Base-by-base conservation (phyloP, 2,888 invertebrate genomes). In the Drosophila limbata region DNA sequence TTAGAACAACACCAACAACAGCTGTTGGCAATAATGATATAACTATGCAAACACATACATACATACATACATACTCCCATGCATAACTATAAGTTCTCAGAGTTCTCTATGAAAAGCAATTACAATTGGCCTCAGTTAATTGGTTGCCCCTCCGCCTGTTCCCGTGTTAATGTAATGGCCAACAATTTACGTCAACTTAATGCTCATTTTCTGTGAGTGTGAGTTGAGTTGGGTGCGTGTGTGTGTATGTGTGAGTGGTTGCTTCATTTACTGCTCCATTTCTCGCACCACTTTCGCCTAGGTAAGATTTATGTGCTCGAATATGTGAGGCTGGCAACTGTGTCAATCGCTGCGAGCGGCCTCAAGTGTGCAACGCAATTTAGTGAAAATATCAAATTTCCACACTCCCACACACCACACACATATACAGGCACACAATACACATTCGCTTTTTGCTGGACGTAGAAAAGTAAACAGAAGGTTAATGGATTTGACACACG, bases 401-500 rank as follows among this genome's bases (percentile, higher is more conserved):
- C 68, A 55, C 62, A 62, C 63, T 57, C 44, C 60, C 60, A 59
- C 68, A 64, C 45, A 45, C 25, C 69, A 74, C 56, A 17, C 9
- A 31, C 31, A 44, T n/a, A 48, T 52, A 60, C 47, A 71, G 63
- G 65, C 63, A 75, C 73, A 68, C 68, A 44, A 55, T 65, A 50
- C 65, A 63, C 37, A 45, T 66, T 61, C 50, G 40, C 47, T 39
- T 63, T 62, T 70, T 60, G 56, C 70, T 77, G 74, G 87, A 74
- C 89, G 89, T 90, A 83, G 89, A 88, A 91, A 91, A 91, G 90
- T 87, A 91, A 91, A 91, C 85, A 90, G 89, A 91, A 91, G 91
- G 91, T 91, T 91, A 91, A 91, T 91, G 91, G 91, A 90, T 90
- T 89, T 91, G 91, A 90, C 91, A 85, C 88, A 85, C 88, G 85